Conservation (phyloP, 2,797 vertebrate genomes). For the Tachyglossus aculeatus region DNA sequence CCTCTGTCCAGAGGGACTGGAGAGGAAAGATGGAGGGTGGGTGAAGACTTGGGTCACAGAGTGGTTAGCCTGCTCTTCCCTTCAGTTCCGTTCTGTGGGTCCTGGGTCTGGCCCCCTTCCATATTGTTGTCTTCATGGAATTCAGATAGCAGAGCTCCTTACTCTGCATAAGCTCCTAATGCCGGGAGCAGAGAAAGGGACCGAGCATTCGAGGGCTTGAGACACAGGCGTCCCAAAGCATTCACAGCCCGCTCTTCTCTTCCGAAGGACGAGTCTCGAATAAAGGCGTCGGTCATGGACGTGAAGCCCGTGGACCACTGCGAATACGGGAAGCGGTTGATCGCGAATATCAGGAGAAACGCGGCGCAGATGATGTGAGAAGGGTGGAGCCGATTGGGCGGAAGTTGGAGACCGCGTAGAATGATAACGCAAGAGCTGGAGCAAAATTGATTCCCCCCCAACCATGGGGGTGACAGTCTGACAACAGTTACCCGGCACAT, state of each 20-base stretch:
- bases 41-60: too few species aligned
- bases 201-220: not conserved
- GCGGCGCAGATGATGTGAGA: slow-evolving; percentile 65
- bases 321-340: slow-evolving; percentile 90
- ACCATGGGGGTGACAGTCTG: not conserved
- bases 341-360: slow-evolving; percentile 87
- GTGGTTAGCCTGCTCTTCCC: not conserved
- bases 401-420: slow-evolving; percentile 9
- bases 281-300: slow-evolving; percentile 91
- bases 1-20: too few species aligned
- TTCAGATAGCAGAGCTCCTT: not conserved
- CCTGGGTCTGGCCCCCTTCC: not conserved
- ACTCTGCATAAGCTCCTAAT: not conserved
- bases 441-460: not conserved
- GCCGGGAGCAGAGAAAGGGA: not conserved
- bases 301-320: slow-evolving; percentile 90
- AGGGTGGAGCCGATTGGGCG: not conserved
- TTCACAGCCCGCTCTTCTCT: slow-evolving; percentile 34
- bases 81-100: not conserved
- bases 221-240: not conserved
- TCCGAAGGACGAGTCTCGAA: slow-evolving; percentile 91
- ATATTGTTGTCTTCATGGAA: not conserved
- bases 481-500: not conserved
- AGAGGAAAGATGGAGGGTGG: too few species aligned
- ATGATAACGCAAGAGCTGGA: not conserved